phyloP scores from a whole-genome alignment of 2,888 invertebrate species.

The Himalopsyche kuldschensis region DNA sequence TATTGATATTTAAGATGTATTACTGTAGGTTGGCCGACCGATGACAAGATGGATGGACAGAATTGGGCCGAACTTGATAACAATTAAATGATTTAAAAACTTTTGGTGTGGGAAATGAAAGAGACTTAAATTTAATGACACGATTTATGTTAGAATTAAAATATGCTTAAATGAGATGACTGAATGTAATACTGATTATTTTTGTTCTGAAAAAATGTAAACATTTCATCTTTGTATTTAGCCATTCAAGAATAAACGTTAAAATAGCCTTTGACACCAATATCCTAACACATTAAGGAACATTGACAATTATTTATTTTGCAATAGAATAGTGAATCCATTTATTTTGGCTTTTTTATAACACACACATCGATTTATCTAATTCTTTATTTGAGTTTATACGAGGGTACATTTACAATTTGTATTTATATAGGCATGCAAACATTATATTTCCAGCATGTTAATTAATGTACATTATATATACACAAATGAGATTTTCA shows the following conservation, averaged over 20 bases:
- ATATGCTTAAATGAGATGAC: not conserved
- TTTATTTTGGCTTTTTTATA: not conserved
- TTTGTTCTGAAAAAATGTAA: not conserved
- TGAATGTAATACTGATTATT: not conserved
- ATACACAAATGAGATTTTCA: not conserved
- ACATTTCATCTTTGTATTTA: not conserved
- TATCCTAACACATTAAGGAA: slow-evolving; percentile 17
- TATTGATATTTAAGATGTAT: not conserved
- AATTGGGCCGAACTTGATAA: not conserved
- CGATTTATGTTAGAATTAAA: not conserved
- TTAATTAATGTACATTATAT: not conserved
- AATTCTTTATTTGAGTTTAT: not conserved
- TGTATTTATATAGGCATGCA: not conserved
- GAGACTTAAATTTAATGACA: not conserved
- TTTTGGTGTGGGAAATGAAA: not conserved
- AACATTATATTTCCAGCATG: not conserved
- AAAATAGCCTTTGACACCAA: slow-evolving; percentile 10
- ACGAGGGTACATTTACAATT: not conserved
- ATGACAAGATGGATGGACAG: not conserved
- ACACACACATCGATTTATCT: not conserved
- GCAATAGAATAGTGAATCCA: slow-evolving; percentile 2
- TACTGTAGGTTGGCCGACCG: not conserved
- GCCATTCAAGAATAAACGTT: not conserved
- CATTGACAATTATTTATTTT: slow-evolving; percentile 7
- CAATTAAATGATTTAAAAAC: not conserved